phyloP scores from a whole-genome alignment of 2,797 vertebrate species.

The Tauraco hartlaubi region DNA sequence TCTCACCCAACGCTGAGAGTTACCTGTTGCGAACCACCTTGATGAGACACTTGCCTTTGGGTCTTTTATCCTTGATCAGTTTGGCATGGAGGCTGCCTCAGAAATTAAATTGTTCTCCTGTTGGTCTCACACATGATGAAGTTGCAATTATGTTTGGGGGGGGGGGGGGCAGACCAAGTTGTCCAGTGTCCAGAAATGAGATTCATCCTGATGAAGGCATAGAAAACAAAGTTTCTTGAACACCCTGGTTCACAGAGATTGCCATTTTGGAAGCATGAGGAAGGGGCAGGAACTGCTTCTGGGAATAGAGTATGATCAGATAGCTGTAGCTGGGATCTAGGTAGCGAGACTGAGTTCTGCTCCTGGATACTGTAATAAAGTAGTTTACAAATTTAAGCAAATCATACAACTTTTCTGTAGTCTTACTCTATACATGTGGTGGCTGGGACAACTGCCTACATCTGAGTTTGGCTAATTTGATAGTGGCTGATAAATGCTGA shows the following conservation, averaged over 20 bases:
- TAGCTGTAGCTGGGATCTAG: neutral
- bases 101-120: constrained; percentile 7
- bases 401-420: neutral
- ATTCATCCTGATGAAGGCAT: neutral
- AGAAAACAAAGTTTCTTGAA: neutral
- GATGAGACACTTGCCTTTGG: constrained; percentile 35
- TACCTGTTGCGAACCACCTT: constrained; percentile 25
- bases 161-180: neutral
- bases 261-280: neutral
- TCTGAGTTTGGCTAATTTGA: neutral
- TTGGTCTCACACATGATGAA: neutral
- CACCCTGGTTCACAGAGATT: neutral
- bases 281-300: neutral
- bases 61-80: constrained; percentile 6
- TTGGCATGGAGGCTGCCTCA: neutral
- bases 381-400: neutral
- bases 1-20: neutral
- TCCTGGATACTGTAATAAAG: neutral
- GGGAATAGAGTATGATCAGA: neutral
- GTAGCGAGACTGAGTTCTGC: neutral
- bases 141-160: neutral
- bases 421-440: neutral
- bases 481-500: neutral
- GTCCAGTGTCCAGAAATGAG: neutral
- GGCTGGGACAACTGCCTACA: neutral